These are phyloP conservation scores for Ctenoplectra terminalis DNA, from an alignment of 1,140 invertebrate species.

Conservation along the genomic window DNA sequence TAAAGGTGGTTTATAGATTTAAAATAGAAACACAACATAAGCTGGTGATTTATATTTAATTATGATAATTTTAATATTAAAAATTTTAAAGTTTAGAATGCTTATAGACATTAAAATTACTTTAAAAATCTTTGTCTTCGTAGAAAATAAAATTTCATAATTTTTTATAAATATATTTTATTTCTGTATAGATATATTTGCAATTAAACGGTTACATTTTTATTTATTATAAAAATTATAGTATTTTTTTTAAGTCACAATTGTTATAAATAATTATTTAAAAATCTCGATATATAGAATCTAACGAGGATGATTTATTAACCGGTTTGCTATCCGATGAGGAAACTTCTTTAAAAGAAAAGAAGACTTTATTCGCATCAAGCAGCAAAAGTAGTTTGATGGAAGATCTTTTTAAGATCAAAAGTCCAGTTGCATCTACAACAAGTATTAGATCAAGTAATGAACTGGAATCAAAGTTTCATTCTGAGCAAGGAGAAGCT, in stretches of 20 bases:
- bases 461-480: slow-evolving; percentile 4
- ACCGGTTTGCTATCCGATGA: slow-evolving; percentile 68
- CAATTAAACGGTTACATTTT: neutral
- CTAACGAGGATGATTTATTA: slow-evolving; percentile 67
- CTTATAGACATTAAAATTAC: neutral
- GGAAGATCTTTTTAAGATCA: slow-evolving; percentile 69
- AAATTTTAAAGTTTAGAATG: neutral
- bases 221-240: neutral
- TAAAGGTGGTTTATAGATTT: slow-evolving; percentile 60
- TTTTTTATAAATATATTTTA: neutral
- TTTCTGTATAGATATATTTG: neutral
- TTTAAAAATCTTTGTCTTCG: neutral
- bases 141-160: neutral
- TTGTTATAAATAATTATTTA: neutral
- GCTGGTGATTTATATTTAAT: neutral
- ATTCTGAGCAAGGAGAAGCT: slow-evolving; percentile 18
- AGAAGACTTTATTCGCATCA: slow-evolving; percentile 46
- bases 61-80: neutral
- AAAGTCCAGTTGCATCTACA: slow-evolving; percentile 27
- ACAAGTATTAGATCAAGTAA: slow-evolving; percentile 19
- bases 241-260: neutral
- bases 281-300: slow-evolving; percentile 46
- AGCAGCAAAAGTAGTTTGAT: slow-evolving; percentile 61
- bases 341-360: slow-evolving; percentile 53
- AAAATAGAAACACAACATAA: neutral